These are phyloP conservation scores for Cryptotis parvus DNA, from an alignment of 2,113 vertebrate species.

Conservation along the genomic window DNA sequence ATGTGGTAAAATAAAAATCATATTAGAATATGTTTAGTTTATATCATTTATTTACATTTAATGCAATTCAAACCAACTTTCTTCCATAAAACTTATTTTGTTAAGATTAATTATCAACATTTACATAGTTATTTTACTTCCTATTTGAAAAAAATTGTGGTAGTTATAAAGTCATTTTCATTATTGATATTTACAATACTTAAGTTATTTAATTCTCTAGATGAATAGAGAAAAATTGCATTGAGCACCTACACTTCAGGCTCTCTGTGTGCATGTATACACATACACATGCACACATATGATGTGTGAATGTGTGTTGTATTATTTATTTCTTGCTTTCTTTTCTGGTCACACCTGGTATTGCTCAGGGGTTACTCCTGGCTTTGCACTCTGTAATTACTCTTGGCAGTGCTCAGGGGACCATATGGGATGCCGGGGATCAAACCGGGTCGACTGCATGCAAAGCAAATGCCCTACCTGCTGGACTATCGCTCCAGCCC, in stretches of 20 bases:
- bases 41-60: slow-evolving; percentile 6
- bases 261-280: neutral
- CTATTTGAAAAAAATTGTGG: slow-evolving; percentile 31
- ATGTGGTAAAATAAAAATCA: slow-evolving; percentile 1
- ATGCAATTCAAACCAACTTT: slow-evolving; percentile 15
- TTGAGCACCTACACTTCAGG: neutral
- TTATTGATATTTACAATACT: slow-evolving; percentile 13
- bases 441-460: too few relatives aligned
- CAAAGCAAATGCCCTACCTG: too few relatives aligned
- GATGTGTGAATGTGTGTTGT: neutral
- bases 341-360: too few relatives aligned
- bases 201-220: slow-evolving; percentile 19
- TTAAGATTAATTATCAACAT: too few relatives aligned
- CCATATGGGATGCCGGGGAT: too few relatives aligned
- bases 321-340: too few relatives aligned
- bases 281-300: neutral
- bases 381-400: too few relatives aligned
- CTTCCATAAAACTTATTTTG: slow-evolving; percentile 28
- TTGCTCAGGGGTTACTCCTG: too few relatives aligned
- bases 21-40: neutral
- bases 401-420: too few relatives aligned
- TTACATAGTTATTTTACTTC: slow-evolving; percentile 29
- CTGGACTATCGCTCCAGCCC: too few relatives aligned
- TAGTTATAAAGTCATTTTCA: slow-evolving; percentile 36
- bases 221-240: neutral